Percentiles rank a stretch among this genome's conserved stretches.
These are phyloP conservation scores for Nomada hirtipes DNA, from an alignment of 2,888 invertebrate genomes.

Conservation along the genomic window DNA sequence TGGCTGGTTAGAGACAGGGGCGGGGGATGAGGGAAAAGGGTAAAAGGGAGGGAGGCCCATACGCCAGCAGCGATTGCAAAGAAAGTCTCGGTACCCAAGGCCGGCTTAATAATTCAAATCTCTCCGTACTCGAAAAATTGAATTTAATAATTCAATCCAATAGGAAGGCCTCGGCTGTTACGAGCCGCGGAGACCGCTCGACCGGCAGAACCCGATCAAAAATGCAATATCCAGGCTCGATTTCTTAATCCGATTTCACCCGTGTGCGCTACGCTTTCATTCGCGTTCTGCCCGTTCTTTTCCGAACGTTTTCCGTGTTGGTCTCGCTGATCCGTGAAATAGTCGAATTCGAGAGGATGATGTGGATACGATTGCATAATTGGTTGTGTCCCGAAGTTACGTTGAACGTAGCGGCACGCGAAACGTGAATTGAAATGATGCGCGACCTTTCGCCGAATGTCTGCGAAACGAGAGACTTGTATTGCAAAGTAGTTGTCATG, in stretches of 20 bases:
- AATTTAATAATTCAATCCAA: constrained; percentile 84
- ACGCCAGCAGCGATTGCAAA: constrained; percentile 67
- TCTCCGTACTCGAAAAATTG: constrained; percentile 84
- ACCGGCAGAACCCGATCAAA: constrained; percentile 79
- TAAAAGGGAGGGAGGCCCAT: constrained; percentile 15
- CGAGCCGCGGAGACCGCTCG: constrained; percentile 69
- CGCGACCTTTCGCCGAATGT: too few relatives aligned
- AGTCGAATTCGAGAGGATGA: background rate
- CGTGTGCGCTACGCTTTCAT: constrained; percentile 64
- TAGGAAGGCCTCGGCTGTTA: constrained; percentile 79
- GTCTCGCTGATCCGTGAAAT: constrained; percentile 13
- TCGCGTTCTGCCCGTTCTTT: constrained; percentile 30
- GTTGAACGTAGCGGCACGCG: too few relatives aligned
- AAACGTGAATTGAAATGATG: background rate
- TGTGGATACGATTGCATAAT: background rate
- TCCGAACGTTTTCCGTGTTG: constrained; percentile 1
- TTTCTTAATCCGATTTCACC: constrained; percentile 83
- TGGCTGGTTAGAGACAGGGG: background rate
- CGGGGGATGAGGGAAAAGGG: background rate
- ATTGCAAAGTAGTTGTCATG: too few relatives aligned
- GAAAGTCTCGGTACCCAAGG: constrained; percentile 74
- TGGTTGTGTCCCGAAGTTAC: background rate
- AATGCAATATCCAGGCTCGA: constrained; percentile 83
- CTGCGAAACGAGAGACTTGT: too few relatives aligned
- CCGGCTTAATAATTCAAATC: constrained; percentile 83